Evolutionary conservation across 2,888 invertebrate genomes (phyloP), one percentile per base, ranked within the genome.

Genomic region (Coleophora deauratella): DNA sequence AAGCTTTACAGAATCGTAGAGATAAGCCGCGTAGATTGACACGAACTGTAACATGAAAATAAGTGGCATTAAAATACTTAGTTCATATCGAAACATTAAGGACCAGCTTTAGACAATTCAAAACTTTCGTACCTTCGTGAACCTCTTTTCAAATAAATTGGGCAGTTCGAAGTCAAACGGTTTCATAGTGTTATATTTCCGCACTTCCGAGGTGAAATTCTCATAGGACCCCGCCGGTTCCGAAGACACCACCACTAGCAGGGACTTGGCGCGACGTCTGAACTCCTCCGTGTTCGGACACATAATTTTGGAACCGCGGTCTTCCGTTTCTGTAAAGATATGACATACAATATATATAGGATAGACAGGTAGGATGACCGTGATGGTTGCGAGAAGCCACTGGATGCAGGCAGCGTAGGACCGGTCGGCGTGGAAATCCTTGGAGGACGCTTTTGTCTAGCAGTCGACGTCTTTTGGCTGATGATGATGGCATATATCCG

Each of bases 1-100:
- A 28, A 98, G 85, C 69, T 91, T 91, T 32, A 98, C 94, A 1
- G 98, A 95, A 81, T 99, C 98, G 75, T 98, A 98, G 52, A 97
- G 88, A 77, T 98, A 96, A 34, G 96, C 96, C 43, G 98, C 98
- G 71, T 95, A 95, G 54, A 97, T 93, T 33, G 94, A 92, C 35
- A 96, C 92, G 72, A 92, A 93, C 93, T 95, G 86, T 47, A 89
- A 88, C 7, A 35, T 34, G n/a, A 37, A 37, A 8, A 28, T 14
- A 35, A 12, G 30, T 27, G 27, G 33, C 9, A 7, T 27, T 45
- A 3, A 6, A 21, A 21, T 21, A 21, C 21, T n/a, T n/a, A n/a
- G n/a, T n/a, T n/a, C n/a, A n/a, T n/a, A n/a, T n/a, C n/a, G n/a
- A 21, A 21, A 21, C 21, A 4, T 21, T 21, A 21, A 21, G 6